Evolutionary conservation across 2,113 vertebrate species (phyloP).

Genomic region (Oceanites oceanicus): DNA sequence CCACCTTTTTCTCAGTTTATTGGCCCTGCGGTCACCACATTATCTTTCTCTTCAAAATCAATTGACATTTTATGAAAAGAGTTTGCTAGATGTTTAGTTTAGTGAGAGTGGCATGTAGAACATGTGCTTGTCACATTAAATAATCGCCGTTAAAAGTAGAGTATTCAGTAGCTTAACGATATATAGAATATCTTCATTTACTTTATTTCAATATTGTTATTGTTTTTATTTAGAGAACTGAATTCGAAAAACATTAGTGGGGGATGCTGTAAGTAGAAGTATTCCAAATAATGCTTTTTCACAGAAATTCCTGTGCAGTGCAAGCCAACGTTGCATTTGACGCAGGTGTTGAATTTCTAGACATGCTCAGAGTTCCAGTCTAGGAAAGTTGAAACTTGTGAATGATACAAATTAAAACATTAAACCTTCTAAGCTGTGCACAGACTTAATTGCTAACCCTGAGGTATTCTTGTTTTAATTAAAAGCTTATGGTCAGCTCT

Average conservation of each 20-base stretch:
- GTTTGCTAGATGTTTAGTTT: conserved; percentile 39
- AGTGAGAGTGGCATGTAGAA: not conserved
- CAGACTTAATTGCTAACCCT: not conserved
- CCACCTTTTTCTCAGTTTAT: conserved; percentile 26
- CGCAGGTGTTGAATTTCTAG: not conserved
- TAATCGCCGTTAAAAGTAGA: not conserved
- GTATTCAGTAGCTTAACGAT: not conserved
- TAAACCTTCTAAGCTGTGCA: not conserved
- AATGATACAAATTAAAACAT: not conserved
- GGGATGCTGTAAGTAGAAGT: not conserved
- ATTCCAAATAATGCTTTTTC: not conserved
- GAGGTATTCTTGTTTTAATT: not conserved
- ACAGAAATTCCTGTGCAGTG: not conserved
- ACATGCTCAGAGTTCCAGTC: rapidly evolving
- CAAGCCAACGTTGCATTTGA: not conserved
- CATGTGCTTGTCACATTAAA: not conserved
- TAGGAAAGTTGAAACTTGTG: not conserved
- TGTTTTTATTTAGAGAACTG: not conserved
- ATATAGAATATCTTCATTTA: not conserved
- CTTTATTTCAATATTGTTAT: not conserved
- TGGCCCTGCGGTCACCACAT: conserved; percentile 35
- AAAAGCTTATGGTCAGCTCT: not conserved
- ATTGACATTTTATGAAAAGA: conserved; percentile 55
- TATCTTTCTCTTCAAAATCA: conserved; percentile 64
- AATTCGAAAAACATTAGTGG: not conserved